Evolutionary conservation across 2,797 vertebrate species (phyloP).

Genomic region (Rousettus madagascariensis): DNA sequence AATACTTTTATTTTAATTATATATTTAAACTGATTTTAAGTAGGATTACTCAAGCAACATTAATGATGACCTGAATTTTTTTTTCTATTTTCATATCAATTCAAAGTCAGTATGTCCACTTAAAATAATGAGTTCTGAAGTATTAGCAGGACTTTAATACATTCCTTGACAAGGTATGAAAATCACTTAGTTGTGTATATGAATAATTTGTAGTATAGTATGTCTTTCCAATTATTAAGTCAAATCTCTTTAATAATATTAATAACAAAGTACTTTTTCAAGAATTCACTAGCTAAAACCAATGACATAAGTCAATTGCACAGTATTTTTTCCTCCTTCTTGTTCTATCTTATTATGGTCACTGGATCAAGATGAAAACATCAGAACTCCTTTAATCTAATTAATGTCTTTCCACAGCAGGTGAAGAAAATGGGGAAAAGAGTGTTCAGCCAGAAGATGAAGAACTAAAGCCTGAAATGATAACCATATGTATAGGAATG

Average conservation of each 20-base stretch:
- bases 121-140: background rate
- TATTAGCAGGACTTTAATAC: background rate
- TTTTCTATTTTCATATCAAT: conserved; percentile 24
- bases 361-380: background rate
- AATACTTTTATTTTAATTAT: background rate
- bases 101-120: background rate
- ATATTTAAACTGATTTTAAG: background rate
- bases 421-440: background rate
- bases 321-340: background rate
- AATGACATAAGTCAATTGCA: background rate
- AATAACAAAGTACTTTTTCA: background rate
- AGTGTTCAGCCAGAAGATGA: background rate
- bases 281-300: background rate
- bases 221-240: background rate
- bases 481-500: background rate
- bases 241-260: background rate
- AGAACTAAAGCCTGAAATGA: background rate
- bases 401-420: background rate
- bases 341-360: background rate
- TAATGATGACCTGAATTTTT: background rate
- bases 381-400: background rate
- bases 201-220: background rate
- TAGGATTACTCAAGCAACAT: background rate
- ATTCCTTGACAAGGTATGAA: background rate
- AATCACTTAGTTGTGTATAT: background rate